Evolutionary conservation across 92 coral and sea anemone genomes (phyloP).

Genomic region (Meandrina meandrites): DNA sequence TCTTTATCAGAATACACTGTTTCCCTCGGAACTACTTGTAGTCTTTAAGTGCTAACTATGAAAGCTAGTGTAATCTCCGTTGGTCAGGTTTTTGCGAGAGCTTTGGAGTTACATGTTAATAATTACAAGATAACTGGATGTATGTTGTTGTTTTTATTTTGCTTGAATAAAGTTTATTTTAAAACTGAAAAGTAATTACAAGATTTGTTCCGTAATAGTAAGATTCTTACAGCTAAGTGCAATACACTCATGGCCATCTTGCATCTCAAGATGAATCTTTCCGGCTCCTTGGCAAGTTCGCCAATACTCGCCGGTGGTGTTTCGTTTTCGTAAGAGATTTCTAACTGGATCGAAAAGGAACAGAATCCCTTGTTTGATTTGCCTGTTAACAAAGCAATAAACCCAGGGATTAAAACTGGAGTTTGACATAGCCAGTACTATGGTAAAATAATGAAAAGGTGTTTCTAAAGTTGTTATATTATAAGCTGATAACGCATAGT

Average conservation of each 20-base stretch:
- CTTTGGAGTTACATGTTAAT: no score
- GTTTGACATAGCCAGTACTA: conserved; percentile 65
- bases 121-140: no score
- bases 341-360: conserved; percentile 6
- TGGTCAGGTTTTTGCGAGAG: no score
- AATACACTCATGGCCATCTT: neutral
- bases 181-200: no score
- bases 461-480: conserved; percentile 57
- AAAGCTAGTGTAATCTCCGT: no score
- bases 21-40: no score
- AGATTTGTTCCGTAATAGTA: neutral
- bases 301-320: neutral
- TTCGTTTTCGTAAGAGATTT: neutral
- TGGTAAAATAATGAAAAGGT: conserved; percentile 61
- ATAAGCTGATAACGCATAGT: conserved; percentile 59
- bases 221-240: neutral
- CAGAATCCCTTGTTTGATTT: conserved; percentile 50
- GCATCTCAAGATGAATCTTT: neutral
- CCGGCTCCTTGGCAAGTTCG: neutral
- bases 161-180: no score
- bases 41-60: no score
- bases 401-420: conserved; percentile 22
- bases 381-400: conserved; percentile 64
- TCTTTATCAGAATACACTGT: no score
- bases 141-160: no score